A percentile compares a stretch with the other conserved stretches of the same genome.
These are phyloP conservation scores for Zaprionus tsacasi DNA, from an alignment of 1,140 invertebrate species.

Conservation along the genomic window DNA sequence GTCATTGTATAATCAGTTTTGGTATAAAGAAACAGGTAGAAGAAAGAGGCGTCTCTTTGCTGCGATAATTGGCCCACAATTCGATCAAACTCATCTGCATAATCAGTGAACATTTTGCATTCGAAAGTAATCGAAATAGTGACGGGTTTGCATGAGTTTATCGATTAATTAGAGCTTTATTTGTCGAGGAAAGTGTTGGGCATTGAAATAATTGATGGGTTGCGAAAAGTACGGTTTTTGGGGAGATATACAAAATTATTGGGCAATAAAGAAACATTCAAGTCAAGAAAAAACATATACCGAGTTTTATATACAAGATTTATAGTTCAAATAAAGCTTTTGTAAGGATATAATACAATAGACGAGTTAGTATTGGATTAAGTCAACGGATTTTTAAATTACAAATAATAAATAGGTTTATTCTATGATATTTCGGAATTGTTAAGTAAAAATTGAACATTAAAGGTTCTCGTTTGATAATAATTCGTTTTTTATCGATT, in stretches of 20 bases:
- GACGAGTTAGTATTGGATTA: too few relatives aligned
- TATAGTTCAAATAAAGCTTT: not conserved
- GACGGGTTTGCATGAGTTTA: not conserved
- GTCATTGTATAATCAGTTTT: conserved; percentile 7
- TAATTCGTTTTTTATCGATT: too few relatives aligned
- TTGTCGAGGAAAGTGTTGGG: not conserved
- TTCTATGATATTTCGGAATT: too few relatives aligned
- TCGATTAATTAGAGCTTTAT: not conserved
- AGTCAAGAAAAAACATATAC: too few relatives aligned
- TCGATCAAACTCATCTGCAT: conserved; percentile 1
- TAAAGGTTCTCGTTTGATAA: too few relatives aligned
- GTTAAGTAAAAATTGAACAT: too few relatives aligned
- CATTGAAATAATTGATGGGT: not conserved
- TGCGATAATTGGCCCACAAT: not conserved
- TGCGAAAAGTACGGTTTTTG: not conserved
- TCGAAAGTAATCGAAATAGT: conserved; percentile 1
- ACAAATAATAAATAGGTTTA: too few relatives aligned
- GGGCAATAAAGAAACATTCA: not conserved
- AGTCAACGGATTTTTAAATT: too few relatives aligned
- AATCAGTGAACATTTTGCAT: conserved; percentile 5
- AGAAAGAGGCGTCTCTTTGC: not conserved
- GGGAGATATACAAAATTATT: not conserved
- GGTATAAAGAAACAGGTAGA: not conserved
- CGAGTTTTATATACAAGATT: not conserved
- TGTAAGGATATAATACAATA: too few relatives aligned